Evolutionary conservation across 2,888 invertebrate genomes (phyloP).

Genomic region (Rotaria socialis): DNA sequence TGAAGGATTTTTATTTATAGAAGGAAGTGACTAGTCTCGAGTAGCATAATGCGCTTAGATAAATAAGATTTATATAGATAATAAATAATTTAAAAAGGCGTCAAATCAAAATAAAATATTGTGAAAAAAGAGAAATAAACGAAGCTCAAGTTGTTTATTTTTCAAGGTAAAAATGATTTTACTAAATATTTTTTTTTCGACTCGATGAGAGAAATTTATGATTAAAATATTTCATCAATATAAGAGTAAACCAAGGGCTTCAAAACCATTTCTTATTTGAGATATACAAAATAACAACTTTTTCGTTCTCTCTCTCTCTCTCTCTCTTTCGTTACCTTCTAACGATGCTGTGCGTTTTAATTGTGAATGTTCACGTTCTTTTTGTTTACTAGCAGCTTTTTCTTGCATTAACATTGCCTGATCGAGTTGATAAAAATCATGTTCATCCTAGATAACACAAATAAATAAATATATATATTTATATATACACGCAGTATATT

Average conservation of each 20-base stretch:
- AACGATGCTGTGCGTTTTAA: background rate
- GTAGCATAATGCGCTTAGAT: too few relatives aligned
- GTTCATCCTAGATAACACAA: background rate
- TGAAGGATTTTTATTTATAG: too few relatives aligned
- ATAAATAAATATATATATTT: background rate
- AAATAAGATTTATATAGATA: background rate
- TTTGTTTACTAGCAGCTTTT: background rate
- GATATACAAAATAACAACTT: background rate
- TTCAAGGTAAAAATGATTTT: background rate
- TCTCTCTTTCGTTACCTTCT: background rate
- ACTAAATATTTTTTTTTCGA: background rate
- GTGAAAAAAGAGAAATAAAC: background rate
- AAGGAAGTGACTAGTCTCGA: too few relatives aligned
- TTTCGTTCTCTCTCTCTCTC: background rate
- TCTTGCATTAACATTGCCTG: background rate
- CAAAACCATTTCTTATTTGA: background rate
- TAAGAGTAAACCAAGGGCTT: slow-evolving; percentile 2
- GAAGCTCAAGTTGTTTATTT: background rate
- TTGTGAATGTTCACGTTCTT: background rate
- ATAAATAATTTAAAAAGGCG: background rate
- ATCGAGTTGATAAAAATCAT: background rate
- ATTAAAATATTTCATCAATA: background rate
- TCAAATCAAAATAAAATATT: background rate
- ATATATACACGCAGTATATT: too few relatives aligned
- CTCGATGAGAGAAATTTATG: background rate